These are phyloP conservation scores for Clinocottus analis DNA, from an alignment of 2,113 vertebrate species.

Conservation along the genomic window DNA sequence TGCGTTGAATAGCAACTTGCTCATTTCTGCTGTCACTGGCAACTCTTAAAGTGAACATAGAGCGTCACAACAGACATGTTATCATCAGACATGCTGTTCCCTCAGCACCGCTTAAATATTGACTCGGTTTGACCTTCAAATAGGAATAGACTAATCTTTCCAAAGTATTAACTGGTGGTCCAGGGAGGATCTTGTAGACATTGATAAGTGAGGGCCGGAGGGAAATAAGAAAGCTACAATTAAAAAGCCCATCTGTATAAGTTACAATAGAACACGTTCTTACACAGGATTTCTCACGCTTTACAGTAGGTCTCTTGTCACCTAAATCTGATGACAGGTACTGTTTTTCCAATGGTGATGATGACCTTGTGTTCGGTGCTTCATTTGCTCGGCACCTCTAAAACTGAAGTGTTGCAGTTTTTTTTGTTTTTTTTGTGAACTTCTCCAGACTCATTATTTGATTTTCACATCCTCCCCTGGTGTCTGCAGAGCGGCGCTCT, in stretches of 20 bases:
- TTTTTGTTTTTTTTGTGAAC: slow-evolving; percentile 24
- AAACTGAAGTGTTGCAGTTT: slow-evolving; percentile 43
- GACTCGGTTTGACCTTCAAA: slow-evolving; percentile 63
- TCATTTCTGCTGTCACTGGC: slow-evolving; percentile 49
- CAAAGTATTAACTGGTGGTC: slow-evolving; percentile 46
- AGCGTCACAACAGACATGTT: slow-evolving; percentile 7
- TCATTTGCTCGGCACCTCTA: slow-evolving; percentile 11
- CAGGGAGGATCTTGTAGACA: slow-evolving; percentile 20
- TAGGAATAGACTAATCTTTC: slow-evolving; percentile 41
- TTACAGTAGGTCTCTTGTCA: slow-evolving; percentile 27
- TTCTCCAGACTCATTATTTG: slow-evolving; percentile 35
- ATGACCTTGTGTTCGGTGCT: slow-evolving; percentile 45
- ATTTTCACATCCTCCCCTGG: slow-evolving; percentile 10
- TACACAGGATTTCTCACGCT: slow-evolving; percentile 17
- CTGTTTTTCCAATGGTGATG: slow-evolving; percentile 31
- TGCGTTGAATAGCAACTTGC: slow-evolving; percentile 27
- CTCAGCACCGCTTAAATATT: slow-evolving; percentile 52
- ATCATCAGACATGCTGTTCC: slow-evolving; percentile 13
- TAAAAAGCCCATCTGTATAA: slow-evolving; percentile 37
- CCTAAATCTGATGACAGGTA: slow-evolving; percentile 45
- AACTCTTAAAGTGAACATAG: slow-evolving; percentile 23
- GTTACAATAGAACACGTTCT: slow-evolving; percentile 16
- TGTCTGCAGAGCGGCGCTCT: slow-evolving; percentile 34
- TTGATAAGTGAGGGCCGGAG: slow-evolving; percentile 44
- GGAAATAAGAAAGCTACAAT: slow-evolving; percentile 45